Evolutionary conservation across 2,888 invertebrate genomes (phyloP).

Genomic region (Altica lythri): DNA sequence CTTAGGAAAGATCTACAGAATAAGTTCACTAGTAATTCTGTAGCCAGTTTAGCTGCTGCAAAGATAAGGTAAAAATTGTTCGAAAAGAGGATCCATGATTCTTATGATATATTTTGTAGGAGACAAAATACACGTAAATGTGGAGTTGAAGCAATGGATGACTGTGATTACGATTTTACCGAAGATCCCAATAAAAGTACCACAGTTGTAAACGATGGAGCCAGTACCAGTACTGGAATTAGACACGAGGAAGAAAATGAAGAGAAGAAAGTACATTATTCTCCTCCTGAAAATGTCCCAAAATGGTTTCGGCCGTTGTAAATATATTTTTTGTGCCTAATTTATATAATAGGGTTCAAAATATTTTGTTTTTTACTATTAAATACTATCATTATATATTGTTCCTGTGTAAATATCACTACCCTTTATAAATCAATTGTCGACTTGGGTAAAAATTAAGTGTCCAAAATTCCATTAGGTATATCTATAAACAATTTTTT

Average conservation of each 20-base stretch:
- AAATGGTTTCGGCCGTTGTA: slow-evolving; percentile 54
- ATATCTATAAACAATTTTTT: too few relatives aligned
- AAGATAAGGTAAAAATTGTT: slow-evolving; percentile 63
- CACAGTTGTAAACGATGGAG: slow-evolving; percentile 44
- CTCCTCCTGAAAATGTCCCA: slow-evolving; percentile 50
- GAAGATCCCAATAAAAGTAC: slow-evolving; percentile 24
- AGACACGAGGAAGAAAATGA: slow-evolving; percentile 36
- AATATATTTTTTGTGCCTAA: slow-evolving; percentile 1
- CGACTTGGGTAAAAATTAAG: too few relatives aligned
- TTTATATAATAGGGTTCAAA: slow-evolving; percentile 13
- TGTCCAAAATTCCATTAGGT: too few relatives aligned
- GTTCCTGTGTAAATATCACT: too few relatives aligned
- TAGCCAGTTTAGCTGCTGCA: slow-evolving; percentile 70
- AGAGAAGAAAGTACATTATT: slow-evolving; percentile 36
- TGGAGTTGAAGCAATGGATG: slow-evolving; percentile 28
- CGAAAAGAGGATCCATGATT: too few relatives aligned
- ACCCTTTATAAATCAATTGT: too few relatives aligned
- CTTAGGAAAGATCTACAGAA: slow-evolving; percentile 65
- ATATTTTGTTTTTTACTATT: slow-evolving; percentile 16
- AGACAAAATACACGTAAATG: slow-evolving; percentile 38
- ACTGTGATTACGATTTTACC: slow-evolving; percentile 38
- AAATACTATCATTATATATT: too few relatives aligned
- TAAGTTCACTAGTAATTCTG: slow-evolving; percentile 68
- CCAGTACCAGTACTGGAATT: slow-evolving; percentile 48
- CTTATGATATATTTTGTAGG: slow-evolving; percentile 32